Evolutionary conservation across 2,888 invertebrate genomes (phyloP).

Genomic region (Malachius bipustulatus): DNA sequence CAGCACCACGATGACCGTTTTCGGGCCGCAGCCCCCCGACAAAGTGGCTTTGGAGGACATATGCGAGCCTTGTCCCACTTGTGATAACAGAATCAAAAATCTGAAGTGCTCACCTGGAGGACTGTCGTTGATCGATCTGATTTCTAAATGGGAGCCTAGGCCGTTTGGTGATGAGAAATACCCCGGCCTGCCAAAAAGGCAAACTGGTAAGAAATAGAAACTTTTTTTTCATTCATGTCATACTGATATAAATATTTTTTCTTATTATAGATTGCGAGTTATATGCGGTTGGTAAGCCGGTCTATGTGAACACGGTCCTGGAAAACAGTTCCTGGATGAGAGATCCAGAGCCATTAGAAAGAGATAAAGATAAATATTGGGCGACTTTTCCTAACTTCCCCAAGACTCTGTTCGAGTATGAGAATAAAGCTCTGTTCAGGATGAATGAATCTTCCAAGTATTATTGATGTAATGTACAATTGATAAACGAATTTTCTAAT

Average conservation of each 20-base stretch:
- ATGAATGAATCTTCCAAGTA: constrained; percentile 44
- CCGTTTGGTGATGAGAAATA: constrained; percentile 48
- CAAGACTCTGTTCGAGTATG: constrained; percentile 63
- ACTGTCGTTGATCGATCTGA: constrained; percentile 45
- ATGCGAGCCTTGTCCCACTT: constrained; percentile 53
- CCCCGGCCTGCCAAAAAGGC: constrained; percentile 41
- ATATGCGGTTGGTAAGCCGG: constrained; percentile 87
- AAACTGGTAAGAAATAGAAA: constrained; percentile 34
- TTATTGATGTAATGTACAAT: constrained; percentile 11
- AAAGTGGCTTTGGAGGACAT: constrained; percentile 46
- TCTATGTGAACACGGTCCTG: constrained; percentile 72
- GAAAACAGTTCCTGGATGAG: constrained; percentile 77
- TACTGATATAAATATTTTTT: no score
- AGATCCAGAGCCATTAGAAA: constrained; percentile 48
- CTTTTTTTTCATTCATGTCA: no score
- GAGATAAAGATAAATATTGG: constrained; percentile 63
- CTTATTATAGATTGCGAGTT: constrained; percentile 67
- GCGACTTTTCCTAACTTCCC: constrained; percentile 68
- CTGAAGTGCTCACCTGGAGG: constrained; percentile 47
- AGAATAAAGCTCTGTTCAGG: constrained; percentile 57
- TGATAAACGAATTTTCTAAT: neutral
- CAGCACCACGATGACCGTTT: constrained; percentile 29
- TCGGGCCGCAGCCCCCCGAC: constrained; percentile 50
- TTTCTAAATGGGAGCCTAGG: constrained; percentile 41
- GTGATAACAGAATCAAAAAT: constrained; percentile 40